Evolutionary conservation across 2,113 vertebrate genomes (phyloP), one percentile per base, ranked within the genome.

Genomic region (Argyrosomus japonicus): DNA sequence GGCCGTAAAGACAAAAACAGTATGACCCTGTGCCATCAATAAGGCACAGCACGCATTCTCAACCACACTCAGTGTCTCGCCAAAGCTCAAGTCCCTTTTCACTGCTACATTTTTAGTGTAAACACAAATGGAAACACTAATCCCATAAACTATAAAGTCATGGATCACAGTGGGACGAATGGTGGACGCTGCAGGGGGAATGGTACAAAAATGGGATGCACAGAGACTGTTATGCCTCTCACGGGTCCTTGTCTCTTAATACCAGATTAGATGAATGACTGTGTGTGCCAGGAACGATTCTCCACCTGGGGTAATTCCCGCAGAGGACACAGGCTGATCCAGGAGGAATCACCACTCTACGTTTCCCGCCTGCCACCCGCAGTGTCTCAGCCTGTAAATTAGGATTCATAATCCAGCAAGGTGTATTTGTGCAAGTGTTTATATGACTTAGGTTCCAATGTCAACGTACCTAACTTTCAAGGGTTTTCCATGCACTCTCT

Each of bases 61-160:
- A 94, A 91, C 93, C 91, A 92, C 83, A 1, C 91, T 93, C 88
- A 85, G 89, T 51, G 82, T 74, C 91, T 88, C 90, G 77, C 91
- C 92, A 58, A 27, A 57, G 77, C 72, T 65, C 53, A 77, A 50
- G 60, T 84, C 73, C 63, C 25, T 27, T 51, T 40, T 29, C 0
- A 58, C 32, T 0, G 43, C 43, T 40, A 0, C 17, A 54, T 62
- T 27, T 73, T 10, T 63, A 56, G 68, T 81, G 69, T 70, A 21
- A 60, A 47, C 77, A 19, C 23, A 3, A 71, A 70, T 53, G 25
- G 50, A 73, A 62, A 79, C 68, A 88, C 77, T 77, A 69, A 9
- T 29, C 2, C 50, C 3, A 51, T 17, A 18, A 69, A 54, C 3
- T 29, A 7, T 36, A 51, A 27, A 77, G 57, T 17, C 54, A 56